A percentile compares a stretch with the other conserved stretches of the same genome.
Evolutionary conservation across 1,140 invertebrate genomes (phyloP).

Genomic region (Aphelenchoides besseyi): DNA sequence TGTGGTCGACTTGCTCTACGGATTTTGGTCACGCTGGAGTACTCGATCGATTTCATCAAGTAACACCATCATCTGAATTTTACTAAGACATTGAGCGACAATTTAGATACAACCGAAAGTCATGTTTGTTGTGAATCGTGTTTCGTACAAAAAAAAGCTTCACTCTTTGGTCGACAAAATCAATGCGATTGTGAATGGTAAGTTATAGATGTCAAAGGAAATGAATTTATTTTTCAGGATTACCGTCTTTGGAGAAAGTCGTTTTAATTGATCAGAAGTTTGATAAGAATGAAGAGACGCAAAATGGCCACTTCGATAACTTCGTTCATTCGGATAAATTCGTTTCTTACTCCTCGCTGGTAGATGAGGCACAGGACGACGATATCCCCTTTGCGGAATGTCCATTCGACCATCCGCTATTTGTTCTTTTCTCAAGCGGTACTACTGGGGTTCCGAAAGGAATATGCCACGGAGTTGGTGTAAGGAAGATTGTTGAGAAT

Average conservation of each 20-base stretch:
- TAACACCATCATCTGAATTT: slow-evolving; percentile 41
- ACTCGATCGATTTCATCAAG: slow-evolving; percentile 52
- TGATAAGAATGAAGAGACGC: background rate
- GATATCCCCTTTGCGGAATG: slow-evolving; percentile 33
- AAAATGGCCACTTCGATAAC: background rate
- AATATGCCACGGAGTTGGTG: slow-evolving; percentile 70
- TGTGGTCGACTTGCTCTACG: slow-evolving; percentile 69
- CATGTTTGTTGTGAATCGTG: slow-evolving; percentile 67
- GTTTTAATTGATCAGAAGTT: slow-evolving; percentile 63
- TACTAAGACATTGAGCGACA: too few relatives aligned
- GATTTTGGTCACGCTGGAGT: slow-evolving; percentile 68
- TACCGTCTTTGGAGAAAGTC: slow-evolving; percentile 65
- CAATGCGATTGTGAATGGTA: slow-evolving; percentile 65
- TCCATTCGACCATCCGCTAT: slow-evolving; percentile 69
- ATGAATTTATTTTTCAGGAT: slow-evolving; percentile 63
- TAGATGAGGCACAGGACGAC: slow-evolving; percentile 14
- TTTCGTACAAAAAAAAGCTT: slow-evolving; percentile 68
- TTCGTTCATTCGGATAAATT: slow-evolving; percentile 17
- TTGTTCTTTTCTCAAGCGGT: slow-evolving; percentile 70
- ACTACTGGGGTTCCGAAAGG: slow-evolving; percentile 70
- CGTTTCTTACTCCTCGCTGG: slow-evolving; percentile 16
- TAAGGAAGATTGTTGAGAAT: slow-evolving; percentile 57
- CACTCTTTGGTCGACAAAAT: slow-evolving; percentile 67
- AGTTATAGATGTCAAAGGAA: too few relatives aligned
- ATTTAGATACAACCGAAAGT: slow-evolving; percentile 67